phyloP scores from a whole-genome alignment of 1,140 invertebrate genomes.

The Anastrepha obliqua region DNA sequence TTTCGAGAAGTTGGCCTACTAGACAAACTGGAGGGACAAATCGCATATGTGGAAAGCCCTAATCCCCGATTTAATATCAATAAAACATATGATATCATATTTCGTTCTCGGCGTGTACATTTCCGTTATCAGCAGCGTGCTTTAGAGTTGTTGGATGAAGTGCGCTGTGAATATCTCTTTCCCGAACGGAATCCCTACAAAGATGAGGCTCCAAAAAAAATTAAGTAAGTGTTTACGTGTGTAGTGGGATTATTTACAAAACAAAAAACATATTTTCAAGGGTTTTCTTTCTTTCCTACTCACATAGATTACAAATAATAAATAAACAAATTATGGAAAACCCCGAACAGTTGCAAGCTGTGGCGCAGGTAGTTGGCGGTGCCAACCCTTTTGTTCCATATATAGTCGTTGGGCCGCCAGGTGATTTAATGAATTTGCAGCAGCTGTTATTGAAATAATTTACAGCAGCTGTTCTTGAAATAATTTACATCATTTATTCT shows the following conservation, averaged over 20 bases:
- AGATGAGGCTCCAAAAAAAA: background rate
- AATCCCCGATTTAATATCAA: slow-evolving; percentile 57
- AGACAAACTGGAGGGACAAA: slow-evolving; percentile 57
- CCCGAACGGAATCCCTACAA: slow-evolving; percentile 53
- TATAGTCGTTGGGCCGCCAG: slow-evolving; percentile 70
- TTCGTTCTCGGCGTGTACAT: slow-evolving; percentile 63
- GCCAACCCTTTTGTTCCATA: slow-evolving; percentile 64
- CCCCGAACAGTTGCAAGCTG: slow-evolving; percentile 66
- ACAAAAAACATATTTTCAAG: background rate
- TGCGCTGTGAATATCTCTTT: slow-evolving; percentile 66
- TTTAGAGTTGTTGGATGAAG: slow-evolving; percentile 60
- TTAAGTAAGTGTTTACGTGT: background rate
- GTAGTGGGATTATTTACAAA: too few species aligned
- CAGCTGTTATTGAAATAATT: background rate
- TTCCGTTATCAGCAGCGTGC: slow-evolving; percentile 65
- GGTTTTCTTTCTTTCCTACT: background rate
- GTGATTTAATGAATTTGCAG: slow-evolving; percentile 46
- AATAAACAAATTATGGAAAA: slow-evolving; percentile 62
- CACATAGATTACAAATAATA: slow-evolving; percentile 57
- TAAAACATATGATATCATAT: slow-evolving; percentile 58
- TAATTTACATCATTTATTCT: background rate
- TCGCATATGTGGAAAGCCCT: slow-evolving; percentile 20
- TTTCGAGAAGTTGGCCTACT: slow-evolving; percentile 59
- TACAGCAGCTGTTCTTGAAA: background rate
- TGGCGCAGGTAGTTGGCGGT: slow-evolving; percentile 64